Evolutionary conservation across 2,888 invertebrate species (phyloP).

Genomic region (Aelia acuminata): DNA sequence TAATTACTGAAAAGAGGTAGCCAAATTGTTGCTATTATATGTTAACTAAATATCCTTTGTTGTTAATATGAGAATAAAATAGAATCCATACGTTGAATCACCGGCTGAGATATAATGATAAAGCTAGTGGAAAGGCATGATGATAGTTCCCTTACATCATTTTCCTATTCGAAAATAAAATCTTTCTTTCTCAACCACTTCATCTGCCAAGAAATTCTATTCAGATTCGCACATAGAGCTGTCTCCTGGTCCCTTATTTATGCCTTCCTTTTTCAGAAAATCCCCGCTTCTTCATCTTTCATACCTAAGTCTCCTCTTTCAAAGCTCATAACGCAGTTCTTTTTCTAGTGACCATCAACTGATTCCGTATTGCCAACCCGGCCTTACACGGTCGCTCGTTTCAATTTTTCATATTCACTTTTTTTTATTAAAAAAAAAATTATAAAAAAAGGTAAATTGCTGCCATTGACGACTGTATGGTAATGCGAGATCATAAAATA

Average conservation of each 20-base stretch:
- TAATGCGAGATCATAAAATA: neutral
- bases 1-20: neutral
- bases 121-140: neutral
- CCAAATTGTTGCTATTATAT: neutral
- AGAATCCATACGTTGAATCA: neutral
- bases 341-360: constrained; percentile 44
- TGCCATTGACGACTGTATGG: neutral
- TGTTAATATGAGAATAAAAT: neutral
- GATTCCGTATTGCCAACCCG: constrained; percentile 15
- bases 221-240: constrained; percentile 44
- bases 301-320: constrained; percentile 14
- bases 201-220: constrained; percentile 47
- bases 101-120: neutral
- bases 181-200: constrained; percentile 28
- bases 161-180: constrained; percentile 39
- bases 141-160: neutral
- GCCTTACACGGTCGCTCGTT: constrained; percentile 7
- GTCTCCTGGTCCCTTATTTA: constrained; percentile 25
- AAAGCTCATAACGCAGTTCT: neutral
- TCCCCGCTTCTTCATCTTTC: constrained; percentile 41
- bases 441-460: neutral
- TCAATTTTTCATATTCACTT: constrained; percentile 6
- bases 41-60: neutral
- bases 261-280: constrained; percentile 40
- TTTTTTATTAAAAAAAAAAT: neutral